These are phyloP conservation scores for Penaeus indicus DNA, from an alignment of 1,140 invertebrate species.

Conservation along the genomic window DNA sequence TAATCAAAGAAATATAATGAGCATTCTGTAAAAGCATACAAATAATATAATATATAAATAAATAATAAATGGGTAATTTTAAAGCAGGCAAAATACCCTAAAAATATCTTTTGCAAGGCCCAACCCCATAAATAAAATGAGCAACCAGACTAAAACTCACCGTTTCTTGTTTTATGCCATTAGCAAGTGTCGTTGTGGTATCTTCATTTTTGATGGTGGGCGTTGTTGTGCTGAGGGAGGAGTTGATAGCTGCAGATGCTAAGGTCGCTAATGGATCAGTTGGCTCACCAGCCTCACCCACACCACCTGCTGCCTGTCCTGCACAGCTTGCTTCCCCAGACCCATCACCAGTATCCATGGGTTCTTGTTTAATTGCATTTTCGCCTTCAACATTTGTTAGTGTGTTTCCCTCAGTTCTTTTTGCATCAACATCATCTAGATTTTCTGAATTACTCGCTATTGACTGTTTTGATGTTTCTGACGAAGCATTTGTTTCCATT, in stretches of 20 bases:
- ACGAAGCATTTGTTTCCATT: not conserved
- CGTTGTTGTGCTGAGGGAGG: conserved; percentile 52
- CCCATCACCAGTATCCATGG: conserved; percentile 57
- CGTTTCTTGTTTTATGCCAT: conserved; percentile 68
- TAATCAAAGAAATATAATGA: no score
- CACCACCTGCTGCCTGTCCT: not conserved
- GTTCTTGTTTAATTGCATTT: conserved; percentile 56
- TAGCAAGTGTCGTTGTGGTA: conserved; percentile 63
- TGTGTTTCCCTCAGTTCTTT: conserved; percentile 31
- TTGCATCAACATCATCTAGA: conserved; percentile 37
- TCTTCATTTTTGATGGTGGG: conserved; percentile 66
- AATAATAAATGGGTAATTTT: no score
- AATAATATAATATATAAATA: no score
- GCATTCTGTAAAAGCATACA: no score
- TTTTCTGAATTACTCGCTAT: not conserved
- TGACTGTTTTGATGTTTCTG: not conserved
- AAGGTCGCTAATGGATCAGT: conserved; percentile 80
- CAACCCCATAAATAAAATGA: no score
- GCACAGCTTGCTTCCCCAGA: conserved; percentile 38
- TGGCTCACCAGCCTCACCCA: conserved; percentile 34
- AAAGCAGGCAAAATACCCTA: no score
- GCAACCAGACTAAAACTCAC: conserved; percentile 41
- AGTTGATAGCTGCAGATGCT: conserved; percentile 77
- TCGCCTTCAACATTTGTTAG: conserved; percentile 38
- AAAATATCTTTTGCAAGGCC: no score